Conservation (phyloP, 35 echinoderm and acorn worm genomes). For the Apostichopus parvimensis region DNA sequence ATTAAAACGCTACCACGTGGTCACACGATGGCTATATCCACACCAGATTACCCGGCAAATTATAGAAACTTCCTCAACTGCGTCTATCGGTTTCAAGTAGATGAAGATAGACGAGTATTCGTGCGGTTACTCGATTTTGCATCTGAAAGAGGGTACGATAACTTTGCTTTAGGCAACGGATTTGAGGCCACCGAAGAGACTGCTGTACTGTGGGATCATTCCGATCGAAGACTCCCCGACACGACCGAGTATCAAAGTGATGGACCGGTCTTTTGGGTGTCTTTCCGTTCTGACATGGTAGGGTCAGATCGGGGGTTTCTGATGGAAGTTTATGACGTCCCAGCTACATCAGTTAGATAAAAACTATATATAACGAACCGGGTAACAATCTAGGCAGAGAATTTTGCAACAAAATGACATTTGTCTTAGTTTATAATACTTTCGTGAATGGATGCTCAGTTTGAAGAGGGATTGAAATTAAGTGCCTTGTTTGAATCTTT, state of each 20-base stretch:
- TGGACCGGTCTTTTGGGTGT: neutral
- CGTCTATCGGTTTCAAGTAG: constrained; percentile 33
- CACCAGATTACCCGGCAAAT: constrained; percentile 21
- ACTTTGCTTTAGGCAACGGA: neutral
- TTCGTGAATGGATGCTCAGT: too few species aligned
- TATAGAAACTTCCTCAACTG: constrained; percentile 23
- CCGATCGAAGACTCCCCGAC: neutral
- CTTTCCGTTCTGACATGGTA: constrained; percentile 9
- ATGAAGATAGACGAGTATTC: neutral
- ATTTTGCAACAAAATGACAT: neutral
- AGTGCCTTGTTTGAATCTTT: too few species aligned
- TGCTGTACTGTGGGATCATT: constrained; percentile 26
- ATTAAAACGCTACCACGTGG: constrained; percentile 4
- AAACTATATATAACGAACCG: too few species aligned
- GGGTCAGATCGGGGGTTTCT: neutral
- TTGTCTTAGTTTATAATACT: too few species aligned
- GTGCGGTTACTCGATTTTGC: constrained; percentile 28
- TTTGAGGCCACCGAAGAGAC: neutral
- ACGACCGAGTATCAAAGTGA: neutral
- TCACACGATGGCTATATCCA: neutral
- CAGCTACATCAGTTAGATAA: too few species aligned
- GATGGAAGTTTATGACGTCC: neutral
- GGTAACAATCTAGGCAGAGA: neutral
- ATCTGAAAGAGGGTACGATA: constrained; percentile 33
- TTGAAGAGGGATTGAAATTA: too few species aligned